These are phyloP conservation scores for Gymnoscelis rufifasciata DNA, from an alignment of 2,888 invertebrate species.

Conservation along the genomic window DNA sequence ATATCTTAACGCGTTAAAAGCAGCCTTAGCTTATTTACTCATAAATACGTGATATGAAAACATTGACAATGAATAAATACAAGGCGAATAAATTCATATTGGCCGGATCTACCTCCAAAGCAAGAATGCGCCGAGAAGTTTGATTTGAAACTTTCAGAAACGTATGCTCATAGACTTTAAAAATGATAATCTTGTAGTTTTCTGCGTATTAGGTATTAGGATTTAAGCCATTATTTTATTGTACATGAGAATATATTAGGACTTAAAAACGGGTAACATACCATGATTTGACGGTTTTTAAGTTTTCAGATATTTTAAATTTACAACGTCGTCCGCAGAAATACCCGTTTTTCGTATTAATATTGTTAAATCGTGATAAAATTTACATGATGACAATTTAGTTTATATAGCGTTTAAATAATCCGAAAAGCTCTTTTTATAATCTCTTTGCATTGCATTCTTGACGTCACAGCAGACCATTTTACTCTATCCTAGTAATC, in stretches of 20 bases:
- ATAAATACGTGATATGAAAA: constrained; percentile 7
- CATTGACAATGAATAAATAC: constrained; percentile 6
- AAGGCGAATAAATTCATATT: constrained; percentile 8
- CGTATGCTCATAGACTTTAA: background rate
- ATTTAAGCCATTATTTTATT: background rate
- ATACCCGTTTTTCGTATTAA: no score
- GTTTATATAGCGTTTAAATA: background rate
- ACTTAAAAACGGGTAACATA: no score
- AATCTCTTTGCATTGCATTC: constrained; percentile 30
- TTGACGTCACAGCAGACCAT: constrained; percentile 34
- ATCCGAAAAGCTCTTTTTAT: constrained; percentile 9
- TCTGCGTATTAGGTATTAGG: background rate
- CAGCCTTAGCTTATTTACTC: constrained; percentile 7
- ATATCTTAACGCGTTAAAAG: background rate
- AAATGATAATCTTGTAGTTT: background rate
- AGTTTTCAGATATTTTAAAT: no score
- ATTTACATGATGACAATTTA: background rate
- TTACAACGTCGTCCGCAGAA: no score
- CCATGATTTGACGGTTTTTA: no score
- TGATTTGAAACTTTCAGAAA: background rate
- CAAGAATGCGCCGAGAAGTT: constrained; percentile 1
- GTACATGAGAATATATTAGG: no score
- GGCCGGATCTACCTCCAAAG: background rate
- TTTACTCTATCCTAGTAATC: constrained; percentile 27
- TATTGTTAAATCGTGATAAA: no score